Percentiles rank a stretch among this genome's conserved stretches.
phyloP scores from a whole-genome alignment of 2,797 vertebrate genomes.

The Pipistrellus pygmaeus region DNA sequence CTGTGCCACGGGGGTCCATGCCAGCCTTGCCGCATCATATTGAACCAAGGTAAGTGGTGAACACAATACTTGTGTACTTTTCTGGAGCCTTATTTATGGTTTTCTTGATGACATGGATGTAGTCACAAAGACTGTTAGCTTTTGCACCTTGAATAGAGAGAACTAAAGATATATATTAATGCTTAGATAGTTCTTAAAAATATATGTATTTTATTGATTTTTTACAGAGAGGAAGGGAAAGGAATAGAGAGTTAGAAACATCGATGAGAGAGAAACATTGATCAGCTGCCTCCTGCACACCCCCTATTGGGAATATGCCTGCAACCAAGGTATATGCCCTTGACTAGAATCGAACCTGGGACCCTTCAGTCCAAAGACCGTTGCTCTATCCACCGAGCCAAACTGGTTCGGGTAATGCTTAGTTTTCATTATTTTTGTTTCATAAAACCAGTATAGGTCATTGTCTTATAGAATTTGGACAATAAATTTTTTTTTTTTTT shows the following conservation, averaged over 20 bases:
- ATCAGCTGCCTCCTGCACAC: too few species aligned
- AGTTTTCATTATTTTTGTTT: constrained; percentile 50
- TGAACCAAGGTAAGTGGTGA: constrained; percentile 92
- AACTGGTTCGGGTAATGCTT: not conserved
- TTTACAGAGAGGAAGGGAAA: too few species aligned
- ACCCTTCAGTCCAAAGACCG: too few species aligned
- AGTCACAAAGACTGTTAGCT: not conserved
- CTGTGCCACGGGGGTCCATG: constrained; percentile 95
- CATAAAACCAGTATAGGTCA: not conserved
- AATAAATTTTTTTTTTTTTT: not conserved
- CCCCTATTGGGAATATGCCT: too few species aligned
- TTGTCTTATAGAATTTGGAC: constrained; percentile 24
- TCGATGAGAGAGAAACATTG: too few species aligned
- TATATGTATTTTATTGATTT: too few species aligned
- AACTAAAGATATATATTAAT: not conserved
- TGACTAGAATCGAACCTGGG: too few species aligned
- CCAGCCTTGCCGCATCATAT: constrained; percentile 92
- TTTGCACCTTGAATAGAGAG: not conserved
- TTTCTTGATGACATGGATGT: constrained; percentile 15
- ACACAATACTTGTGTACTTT: not conserved
- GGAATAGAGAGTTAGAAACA: too few species aligned
- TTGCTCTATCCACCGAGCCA: too few species aligned
- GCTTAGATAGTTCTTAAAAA: not conserved
- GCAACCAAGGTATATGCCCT: too few species aligned
- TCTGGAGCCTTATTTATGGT: constrained; percentile 1